Evolutionary conservation across 2,888 invertebrate genomes (phyloP).

Genomic region (Meteorus cinctellus): DNA sequence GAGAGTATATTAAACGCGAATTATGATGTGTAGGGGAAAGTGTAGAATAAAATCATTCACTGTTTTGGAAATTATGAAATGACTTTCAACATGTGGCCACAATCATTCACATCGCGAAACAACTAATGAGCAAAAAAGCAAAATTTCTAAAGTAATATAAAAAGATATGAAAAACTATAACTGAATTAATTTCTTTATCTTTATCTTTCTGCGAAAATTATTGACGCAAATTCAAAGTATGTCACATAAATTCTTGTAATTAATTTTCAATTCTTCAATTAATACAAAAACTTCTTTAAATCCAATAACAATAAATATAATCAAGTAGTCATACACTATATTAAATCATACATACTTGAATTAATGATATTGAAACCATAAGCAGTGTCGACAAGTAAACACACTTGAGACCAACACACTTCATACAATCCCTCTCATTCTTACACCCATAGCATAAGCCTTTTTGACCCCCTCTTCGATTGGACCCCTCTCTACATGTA

Average conservation of each 20-base stretch:
- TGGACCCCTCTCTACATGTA: neutral
- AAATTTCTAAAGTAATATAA: no score
- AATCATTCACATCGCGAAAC: neutral
- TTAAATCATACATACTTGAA: slow-evolving; percentile 12
- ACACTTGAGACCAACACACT: slow-evolving; percentile 30
- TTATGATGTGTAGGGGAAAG: slow-evolving; percentile 15
- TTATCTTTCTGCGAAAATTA: no score
- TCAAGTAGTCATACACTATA: neutral
- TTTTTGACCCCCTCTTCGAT: slow-evolving; percentile 5
- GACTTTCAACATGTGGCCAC: neutral
- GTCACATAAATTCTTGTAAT: no score
- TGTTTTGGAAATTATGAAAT: neutral
- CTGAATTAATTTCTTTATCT: no score
- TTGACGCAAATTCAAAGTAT: no score
- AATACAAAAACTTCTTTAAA: neutral
- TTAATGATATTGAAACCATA: neutral
- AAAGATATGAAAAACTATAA: no score
- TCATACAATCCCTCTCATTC: neutral
- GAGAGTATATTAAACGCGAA: slow-evolving; percentile 56
- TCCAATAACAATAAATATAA: neutral
- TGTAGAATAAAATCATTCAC: neutral
- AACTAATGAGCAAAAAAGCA: neutral
- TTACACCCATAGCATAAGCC: neutral
- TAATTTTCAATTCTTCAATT: no score
- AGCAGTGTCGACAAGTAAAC: slow-evolving; percentile 54